phyloP scores from a whole-genome alignment of 2,797 vertebrate genomes.

The Pantherophis alleghaniensis region DNA sequence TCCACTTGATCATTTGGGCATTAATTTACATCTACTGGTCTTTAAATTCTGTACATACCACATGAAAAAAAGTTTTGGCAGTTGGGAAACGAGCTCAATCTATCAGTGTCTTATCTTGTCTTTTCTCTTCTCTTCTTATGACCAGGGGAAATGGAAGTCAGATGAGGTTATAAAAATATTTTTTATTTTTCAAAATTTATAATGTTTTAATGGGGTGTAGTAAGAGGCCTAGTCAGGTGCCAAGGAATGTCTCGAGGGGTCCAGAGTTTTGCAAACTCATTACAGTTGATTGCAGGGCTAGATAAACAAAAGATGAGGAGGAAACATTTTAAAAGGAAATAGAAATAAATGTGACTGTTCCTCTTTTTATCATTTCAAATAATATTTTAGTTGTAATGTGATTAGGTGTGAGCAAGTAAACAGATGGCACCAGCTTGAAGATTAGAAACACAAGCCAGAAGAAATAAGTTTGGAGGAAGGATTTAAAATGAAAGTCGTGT shows the following conservation, averaged over 20 bases:
- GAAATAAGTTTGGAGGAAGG: slow-evolving; percentile 39
- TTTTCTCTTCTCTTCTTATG: not conserved
- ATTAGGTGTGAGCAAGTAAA: slow-evolving; percentile 38
- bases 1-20: not conserved
- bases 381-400: slow-evolving; percentile 21
- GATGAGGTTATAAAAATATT: not conserved
- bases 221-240: not conserved
- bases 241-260: not conserved
- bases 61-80: not conserved
- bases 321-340: not conserved
- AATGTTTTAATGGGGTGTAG: not conserved
- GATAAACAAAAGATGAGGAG: accelerated
- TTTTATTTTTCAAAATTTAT: not conserved
- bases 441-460: slow-evolving; percentile 36
- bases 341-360: not conserved
- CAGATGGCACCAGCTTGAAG: slow-evolving; percentile 27
- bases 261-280: not conserved
- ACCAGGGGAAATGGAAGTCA: not conserved
- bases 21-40: not conserved
- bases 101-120: not conserved
- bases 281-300: not conserved
- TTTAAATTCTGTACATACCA: not conserved
- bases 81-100: not conserved
- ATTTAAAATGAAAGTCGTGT: slow-evolving; percentile 19
- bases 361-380: slow-evolving; percentile 9